Conservation (phyloP, 1,140 invertebrate species). For the Pseudomyrmex sp. region DNA sequence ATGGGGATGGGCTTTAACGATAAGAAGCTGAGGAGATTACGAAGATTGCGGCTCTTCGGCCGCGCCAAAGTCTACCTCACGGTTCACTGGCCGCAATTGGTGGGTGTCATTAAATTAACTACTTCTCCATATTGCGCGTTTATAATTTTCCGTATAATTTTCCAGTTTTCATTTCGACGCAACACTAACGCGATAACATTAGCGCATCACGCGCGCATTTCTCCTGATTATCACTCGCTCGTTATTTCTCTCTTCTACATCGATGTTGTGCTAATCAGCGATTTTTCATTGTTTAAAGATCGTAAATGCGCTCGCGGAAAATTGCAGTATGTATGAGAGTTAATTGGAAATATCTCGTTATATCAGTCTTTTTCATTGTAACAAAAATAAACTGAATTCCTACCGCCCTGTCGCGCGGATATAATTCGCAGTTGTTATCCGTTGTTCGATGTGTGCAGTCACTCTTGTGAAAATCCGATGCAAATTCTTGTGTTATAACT, state of each 20-base stretch:
- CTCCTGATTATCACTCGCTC: neutral
- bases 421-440: neutral
- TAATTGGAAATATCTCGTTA: neutral
- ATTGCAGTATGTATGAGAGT: neutral
- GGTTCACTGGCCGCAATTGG: slow-evolving; percentile 88
- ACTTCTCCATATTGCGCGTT: neutral
- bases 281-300: slow-evolving; percentile 24
- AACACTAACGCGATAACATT: neutral
- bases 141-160: neutral
- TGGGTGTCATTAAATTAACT: slow-evolving; percentile 73
- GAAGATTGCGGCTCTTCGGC: slow-evolving; percentile 88
- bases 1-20: slow-evolving; percentile 87
- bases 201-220: neutral
- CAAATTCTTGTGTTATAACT: too few relatives aligned
- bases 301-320: neutral
- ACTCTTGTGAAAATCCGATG: neutral
- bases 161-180: neutral
- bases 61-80: slow-evolving; percentile 88
- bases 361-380: neutral
- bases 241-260: too few relatives aligned
- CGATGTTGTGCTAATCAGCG: too few relatives aligned
- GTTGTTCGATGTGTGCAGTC: too few relatives aligned
- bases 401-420: neutral
- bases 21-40: slow-evolving; percentile 86
- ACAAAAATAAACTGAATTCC: slow-evolving; percentile 12